These are phyloP conservation scores for Ictinia mississippiensis DNA, from an alignment of 2,797 vertebrate genomes.

Conservation along the genomic window DNA sequence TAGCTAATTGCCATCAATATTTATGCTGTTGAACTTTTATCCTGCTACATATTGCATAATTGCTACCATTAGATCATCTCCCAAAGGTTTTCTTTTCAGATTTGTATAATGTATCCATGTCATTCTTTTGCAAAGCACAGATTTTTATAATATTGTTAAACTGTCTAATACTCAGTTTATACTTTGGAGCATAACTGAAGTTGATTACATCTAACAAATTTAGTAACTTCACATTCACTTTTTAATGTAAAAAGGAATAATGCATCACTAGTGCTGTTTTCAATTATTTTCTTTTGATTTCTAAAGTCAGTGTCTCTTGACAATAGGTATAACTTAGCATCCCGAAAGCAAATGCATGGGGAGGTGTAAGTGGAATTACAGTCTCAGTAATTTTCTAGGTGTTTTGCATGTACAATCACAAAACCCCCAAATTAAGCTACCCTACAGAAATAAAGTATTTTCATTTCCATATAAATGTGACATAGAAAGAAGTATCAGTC, in stretches of 20 bases:
- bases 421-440: background rate
- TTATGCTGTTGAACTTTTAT: slow-evolving; percentile 74
- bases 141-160: slow-evolving; percentile 29
- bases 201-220: background rate
- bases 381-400: background rate
- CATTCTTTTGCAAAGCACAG: slow-evolving; percentile 26
- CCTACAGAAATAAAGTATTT: background rate
- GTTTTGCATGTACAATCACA: background rate
- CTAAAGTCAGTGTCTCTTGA: background rate
- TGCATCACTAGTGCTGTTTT: background rate
- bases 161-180: background rate
- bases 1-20: slow-evolving; percentile 75
- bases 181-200: background rate
- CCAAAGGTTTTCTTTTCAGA: slow-evolving; percentile 66
- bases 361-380: background rate
- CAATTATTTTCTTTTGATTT: background rate
- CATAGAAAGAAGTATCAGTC: background rate
- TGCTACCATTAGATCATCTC: slow-evolving; percentile 69
- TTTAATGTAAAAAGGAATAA: background rate
- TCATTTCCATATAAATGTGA: background rate
- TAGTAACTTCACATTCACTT: background rate
- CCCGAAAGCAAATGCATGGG: background rate
- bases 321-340: background rate
- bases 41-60: slow-evolving; percentile 65
- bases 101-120: slow-evolving; percentile 16